Evolutionary conservation across 2,797 vertebrate genomes (phyloP), one percentile per base, ranked within the genome.

Genomic region (Tragopan temminckii): DNA sequence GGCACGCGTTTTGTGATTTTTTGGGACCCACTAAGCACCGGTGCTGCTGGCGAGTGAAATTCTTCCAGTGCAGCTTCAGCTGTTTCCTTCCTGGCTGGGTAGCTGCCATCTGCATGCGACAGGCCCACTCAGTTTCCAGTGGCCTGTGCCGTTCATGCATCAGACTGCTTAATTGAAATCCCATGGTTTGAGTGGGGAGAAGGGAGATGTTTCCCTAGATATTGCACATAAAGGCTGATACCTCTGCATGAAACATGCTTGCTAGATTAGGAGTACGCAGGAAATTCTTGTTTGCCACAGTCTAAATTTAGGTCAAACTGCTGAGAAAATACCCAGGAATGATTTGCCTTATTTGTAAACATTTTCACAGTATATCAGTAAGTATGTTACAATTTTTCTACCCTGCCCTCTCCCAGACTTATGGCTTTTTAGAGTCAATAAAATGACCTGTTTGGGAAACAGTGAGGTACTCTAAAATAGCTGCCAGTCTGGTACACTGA

Each of bases 341-440:
- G 7, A 45, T 91, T 71, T 85, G 59, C 89, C 80, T 76, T 70
- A 20, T 95, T 96, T 95, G 96, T 97, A 98, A 98, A 97, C 96
- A 96, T 97, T 94, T 92, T 97, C 97, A 97, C 96, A 97, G 97
- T 94, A 93, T 95, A 35, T 95, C 94, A 97, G 96, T 80, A 72
- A 90, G 66, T 78, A 45, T 77, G 69, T 91, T 90, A 83, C 83
- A 68, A 35, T 82, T 96, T 86, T 58, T 94, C 70, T 80, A 43
- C 85, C 93, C 80, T 92, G 53, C 92, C 80, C 74, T 93, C 84
- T 85, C 88, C 95, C 94, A 97, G 97, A 97, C 96, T 93, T 98
- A 98, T 98, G 98, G 98, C 98, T 98, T 98, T 96, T 97, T 97
- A 97, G 96, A 97, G 89, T 97, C 79, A 90, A 80, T n/a, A 72